phyloP scores from a whole-genome alignment of 1,140 invertebrate genomes.

The Atopsyche davidsoni region DNA sequence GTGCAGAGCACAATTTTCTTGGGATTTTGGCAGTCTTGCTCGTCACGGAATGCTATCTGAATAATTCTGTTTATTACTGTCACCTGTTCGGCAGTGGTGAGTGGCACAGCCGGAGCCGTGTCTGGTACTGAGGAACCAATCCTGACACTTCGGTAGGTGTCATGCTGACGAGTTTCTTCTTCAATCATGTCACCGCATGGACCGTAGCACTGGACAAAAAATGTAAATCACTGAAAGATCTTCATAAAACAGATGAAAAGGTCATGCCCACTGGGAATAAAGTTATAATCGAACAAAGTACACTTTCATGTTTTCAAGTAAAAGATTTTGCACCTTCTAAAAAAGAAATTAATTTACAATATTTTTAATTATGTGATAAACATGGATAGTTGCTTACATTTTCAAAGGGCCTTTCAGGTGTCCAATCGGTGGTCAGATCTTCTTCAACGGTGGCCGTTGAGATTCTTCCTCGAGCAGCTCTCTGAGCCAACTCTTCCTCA shows the following conservation, averaged over 20 bases:
- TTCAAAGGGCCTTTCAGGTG: constrained; percentile 85
- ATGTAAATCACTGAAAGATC: too few relatives aligned
- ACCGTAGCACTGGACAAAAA: constrained; percentile 24
- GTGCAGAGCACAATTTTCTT: too few relatives aligned
- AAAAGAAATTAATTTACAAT: too few relatives aligned
- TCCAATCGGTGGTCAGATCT: constrained; percentile 76
- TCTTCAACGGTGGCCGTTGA: constrained; percentile 58
- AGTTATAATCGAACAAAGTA: too few relatives aligned
- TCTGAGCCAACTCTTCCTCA: constrained; percentile 48
- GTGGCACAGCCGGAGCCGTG: constrained; percentile 12
- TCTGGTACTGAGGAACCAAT: constrained; percentile 18
- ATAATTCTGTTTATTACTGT: too few relatives aligned
- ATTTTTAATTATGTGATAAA: too few relatives aligned
- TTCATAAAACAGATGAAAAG: neutral
- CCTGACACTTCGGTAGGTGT: constrained; percentile 24
- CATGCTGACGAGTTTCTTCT: constrained; percentile 12
- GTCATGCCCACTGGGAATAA: neutral
- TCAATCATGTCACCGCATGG: constrained; percentile 11
- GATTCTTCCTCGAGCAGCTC: constrained; percentile 37
- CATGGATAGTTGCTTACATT: constrained; percentile 69
- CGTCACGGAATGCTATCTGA: too few relatives aligned
- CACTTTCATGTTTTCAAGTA: too few relatives aligned
- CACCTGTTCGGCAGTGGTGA: constrained; percentile 29
- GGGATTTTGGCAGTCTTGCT: too few relatives aligned
- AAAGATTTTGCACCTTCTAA: too few relatives aligned